Evolutionary conservation across 2,888 invertebrate species (phyloP), one percentile per base, ranked within the genome.

Genomic region (Tinea semifulvella): DNA sequence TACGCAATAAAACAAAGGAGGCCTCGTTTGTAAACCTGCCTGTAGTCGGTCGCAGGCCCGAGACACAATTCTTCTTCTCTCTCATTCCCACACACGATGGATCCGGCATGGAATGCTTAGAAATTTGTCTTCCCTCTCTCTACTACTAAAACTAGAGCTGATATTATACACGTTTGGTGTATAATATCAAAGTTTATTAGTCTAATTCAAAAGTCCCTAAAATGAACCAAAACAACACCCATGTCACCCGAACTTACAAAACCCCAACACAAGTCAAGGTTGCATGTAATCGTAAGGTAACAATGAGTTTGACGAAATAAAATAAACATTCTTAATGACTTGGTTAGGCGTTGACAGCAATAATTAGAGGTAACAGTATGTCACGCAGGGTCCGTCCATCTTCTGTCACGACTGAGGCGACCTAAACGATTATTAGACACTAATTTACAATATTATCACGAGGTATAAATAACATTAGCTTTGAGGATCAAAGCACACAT

Each of bases 291-390:
- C 47, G 46, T 54, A 56, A 50, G 51, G 44, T 47, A 53, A 57
- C 54, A 56, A 51, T 53, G 49, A 46, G 42, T 46, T 40, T 50
- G 47, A 48, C 44, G 51, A 50, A 51, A 52, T 48, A 63, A 66
- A 65, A 61, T 69, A 63, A 66, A 65, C 57, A 64, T 55, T 53
- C 51, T 54, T 68, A 63, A 66, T 65, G 61, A 57, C 59, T 65
- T 60, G 60, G 53, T 60, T 55, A 56, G 52, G 52, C 54, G 48
- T 59, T 64, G 72, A 75, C 74, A 72, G 66, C 61, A 57, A 65
- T 63, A 68, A 72, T 75, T 73, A 71, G 60, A 55, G 53, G 57
- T 61, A n/a, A n/a, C n/a, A n/a, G n/a, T n/a, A 65, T 75, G 75
- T 75, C 74, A 77, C 72, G 73, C 52, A 52, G 38, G 39, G 8